Evolutionary conservation across 2,797 vertebrate genomes (phyloP), one percentile per base, ranked within the genome.

Genomic region (Todus mexicanus): DNA sequence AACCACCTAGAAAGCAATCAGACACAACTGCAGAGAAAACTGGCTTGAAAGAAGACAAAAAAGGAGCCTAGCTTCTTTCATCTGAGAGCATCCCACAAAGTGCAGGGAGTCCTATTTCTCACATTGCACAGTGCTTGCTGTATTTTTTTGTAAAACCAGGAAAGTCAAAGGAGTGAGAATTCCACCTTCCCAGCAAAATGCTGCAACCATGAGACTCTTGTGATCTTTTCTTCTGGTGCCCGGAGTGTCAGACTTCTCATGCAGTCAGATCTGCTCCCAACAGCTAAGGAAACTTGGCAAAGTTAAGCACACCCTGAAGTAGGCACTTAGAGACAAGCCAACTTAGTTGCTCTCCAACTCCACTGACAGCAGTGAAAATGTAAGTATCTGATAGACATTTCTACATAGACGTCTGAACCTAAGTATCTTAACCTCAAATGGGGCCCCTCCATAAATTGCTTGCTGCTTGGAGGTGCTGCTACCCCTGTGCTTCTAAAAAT

Each of bases 331-430:
- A 53, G 18, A 15, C 54, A 14, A 9, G 13, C 7, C 38, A 90
- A 8, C 6, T 87, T n/a, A 82, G 14, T 5, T 9, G 16, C 38
- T 72, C 15, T 63, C n/a, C 38, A 43, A 1, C 10, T 48, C 11
- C 26, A 9, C 7, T 51, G 23, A 29, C 22, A 66, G 18, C 20
- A 54, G 23, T 31, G 17, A n/a, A 82, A 79, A 76, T 9, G 8
- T 17, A 61, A 69, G 7, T 13, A 13, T 18, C 12, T 63, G 15
- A n/a, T 3, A 13, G 12, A 64, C 5, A 60, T 31, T 15, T 48
- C 4, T 2, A 37, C 0, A 0, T 12, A 25, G 31, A 56, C 12
- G 33, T 6, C 7, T 31, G 50, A 56, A 21, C 48, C 22, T 40
- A 48, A 79, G 25, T 70, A 33, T 17, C 9, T 38, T 47, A 25